These are phyloP conservation scores for Hemicordylus capensis DNA, from an alignment of 2,113 vertebrate species.

Conservation along the genomic window DNA sequence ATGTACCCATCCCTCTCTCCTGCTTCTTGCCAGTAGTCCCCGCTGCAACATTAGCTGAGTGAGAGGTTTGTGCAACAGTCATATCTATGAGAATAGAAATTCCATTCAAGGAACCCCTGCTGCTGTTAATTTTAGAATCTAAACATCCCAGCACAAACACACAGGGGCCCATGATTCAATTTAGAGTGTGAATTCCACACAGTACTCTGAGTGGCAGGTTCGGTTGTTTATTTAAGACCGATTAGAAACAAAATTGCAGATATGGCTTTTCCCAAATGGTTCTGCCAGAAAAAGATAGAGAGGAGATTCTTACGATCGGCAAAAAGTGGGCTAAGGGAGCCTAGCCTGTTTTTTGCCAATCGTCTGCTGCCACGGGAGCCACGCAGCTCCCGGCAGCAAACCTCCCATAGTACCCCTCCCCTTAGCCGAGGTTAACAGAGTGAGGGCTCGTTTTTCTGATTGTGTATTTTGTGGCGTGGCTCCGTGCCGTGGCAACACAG, in stretches of 20 bases:
- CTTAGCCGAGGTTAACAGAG: no score
- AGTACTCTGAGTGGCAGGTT: conserved; percentile 58
- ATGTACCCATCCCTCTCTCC: not conserved
- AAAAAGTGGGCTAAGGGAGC: no score
- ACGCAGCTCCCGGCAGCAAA: no score
- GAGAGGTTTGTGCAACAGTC: conserved; percentile 57
- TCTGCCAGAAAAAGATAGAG: no score
- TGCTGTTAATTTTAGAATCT: conserved; percentile 54
- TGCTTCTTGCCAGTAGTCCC: conserved; percentile 55
- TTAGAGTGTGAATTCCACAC: conserved; percentile 53
- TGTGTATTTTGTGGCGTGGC: no score
- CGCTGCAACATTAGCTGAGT: conserved; percentile 55
- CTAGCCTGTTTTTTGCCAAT: no score
- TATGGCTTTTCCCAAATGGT: conserved; percentile 19
- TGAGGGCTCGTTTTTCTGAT: no score
- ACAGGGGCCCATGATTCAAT: conserved; percentile 63
- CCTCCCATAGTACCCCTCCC: no score
- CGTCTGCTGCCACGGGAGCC: no score
- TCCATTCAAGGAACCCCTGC: conserved; percentile 54
- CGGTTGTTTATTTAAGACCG: conserved; percentile 50
- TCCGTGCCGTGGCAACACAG: no score
- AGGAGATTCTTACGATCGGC: no score
- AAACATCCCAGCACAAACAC: conserved; percentile 60
- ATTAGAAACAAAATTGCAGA: conserved; percentile 58
- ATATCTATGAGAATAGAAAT: conserved; percentile 49